Evolutionary conservation across 2,113 vertebrate genomes (phyloP).

Genomic region (Phalacrocorax aristotelis): DNA sequence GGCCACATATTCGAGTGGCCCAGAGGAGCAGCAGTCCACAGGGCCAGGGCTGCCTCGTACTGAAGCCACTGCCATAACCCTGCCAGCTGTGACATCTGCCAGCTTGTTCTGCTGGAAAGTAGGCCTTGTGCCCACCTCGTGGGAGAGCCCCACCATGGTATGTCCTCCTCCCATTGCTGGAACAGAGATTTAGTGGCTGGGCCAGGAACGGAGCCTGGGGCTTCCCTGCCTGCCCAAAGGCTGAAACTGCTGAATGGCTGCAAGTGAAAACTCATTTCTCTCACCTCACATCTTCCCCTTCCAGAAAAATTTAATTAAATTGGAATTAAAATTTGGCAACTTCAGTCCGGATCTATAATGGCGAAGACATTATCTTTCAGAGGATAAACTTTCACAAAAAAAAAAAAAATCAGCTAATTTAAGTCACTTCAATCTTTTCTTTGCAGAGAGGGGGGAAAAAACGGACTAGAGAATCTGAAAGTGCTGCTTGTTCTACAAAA

Average conservation of each 20-base stretch:
- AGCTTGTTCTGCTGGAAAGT: neutral
- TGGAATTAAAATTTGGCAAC: neutral
- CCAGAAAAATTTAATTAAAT: neutral
- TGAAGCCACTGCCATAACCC: neutral
- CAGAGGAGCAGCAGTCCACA: neutral
- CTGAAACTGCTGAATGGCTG: neutral
- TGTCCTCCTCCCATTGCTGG: neutral
- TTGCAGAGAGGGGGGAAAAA: neutral
- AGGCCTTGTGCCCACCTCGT: accelerated
- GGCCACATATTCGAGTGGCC: neutral
- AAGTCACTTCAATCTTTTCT: neutral
- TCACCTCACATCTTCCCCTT: neutral
- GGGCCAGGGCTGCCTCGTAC: neutral
- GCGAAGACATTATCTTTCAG: neutral
- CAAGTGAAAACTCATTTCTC: neutral
- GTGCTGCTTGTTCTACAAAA: neutral
- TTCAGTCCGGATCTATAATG: neutral
- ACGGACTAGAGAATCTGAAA: neutral
- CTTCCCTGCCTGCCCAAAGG: neutral
- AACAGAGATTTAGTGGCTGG: neutral
- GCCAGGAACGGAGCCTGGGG: neutral
- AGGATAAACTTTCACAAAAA: neutral
- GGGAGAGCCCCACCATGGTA: neutral
- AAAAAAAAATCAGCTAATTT: neutral
- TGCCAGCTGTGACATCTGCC: neutral